Evolutionary conservation across 92 coral and sea anemone genomes (phyloP), one percentile per base, ranked within the genome.

Genomic region (Micromussa lordhowensis): DNA sequence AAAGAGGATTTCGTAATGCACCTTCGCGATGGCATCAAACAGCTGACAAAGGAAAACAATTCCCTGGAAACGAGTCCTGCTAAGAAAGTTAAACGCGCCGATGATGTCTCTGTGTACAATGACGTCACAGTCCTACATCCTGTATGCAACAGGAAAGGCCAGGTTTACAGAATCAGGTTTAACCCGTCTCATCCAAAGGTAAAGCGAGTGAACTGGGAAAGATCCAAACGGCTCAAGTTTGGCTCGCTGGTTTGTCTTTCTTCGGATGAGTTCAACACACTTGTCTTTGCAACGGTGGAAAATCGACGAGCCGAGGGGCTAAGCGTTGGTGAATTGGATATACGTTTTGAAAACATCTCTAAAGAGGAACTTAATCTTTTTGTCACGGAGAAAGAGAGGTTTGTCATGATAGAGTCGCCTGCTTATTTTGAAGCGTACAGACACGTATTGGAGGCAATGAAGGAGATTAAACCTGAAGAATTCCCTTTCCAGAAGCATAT

Each of bases 351-450:
- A 89, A 88, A 92, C 66, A 77, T 54, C 78, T 68, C 35, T 17
- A 21, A 40, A 0, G 79, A 18, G 6, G 78, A 48, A 3, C 70
- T 95, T 17, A 59, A 78, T 28, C 48, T 90, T n/a, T 84, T 85
- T 66, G 89, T 90, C 73, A 31, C 28, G 18, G 85, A 68, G 59
- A 84, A 89, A 30, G 88, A 66, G 59, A 81, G 28, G 38, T 95
- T 95, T 59, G 93, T 86, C 54, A 96, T 96, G 99, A 83, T 96
- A 15, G 99, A 96, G 81, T 93, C 95, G 24, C 91, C 94, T 12
- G 95, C 96, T 26, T 96, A 91, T 81, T 95, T 90, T 32, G 96
- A 95, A 84, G 92, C 99, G 21, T 96, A 96, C 88, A 93, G 95
- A 58, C 96, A 96, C 85, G 93, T 91, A 21, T 83, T 96, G 22